phyloP scores from a whole-genome alignment of 2,888 invertebrate genomes.

The Limnephilus auricula region DNA sequence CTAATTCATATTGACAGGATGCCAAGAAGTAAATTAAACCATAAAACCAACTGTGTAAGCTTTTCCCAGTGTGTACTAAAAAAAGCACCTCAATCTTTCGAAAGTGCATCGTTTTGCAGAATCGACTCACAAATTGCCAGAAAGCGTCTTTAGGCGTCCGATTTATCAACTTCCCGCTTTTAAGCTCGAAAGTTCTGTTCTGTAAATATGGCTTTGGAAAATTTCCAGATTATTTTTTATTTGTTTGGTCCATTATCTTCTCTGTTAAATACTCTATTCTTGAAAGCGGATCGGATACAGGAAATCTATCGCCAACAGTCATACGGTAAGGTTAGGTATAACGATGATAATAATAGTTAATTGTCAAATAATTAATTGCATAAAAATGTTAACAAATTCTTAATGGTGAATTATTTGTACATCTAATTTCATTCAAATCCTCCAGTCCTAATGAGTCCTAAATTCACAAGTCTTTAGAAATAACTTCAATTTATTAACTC shows the following conservation, averaged over 20 bases:
- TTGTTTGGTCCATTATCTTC: neutral
- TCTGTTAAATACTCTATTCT: neutral
- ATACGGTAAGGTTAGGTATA: no score
- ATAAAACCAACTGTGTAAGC: neutral
- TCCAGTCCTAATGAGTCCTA: no score
- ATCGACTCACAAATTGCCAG: neutral
- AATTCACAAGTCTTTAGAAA: no score
- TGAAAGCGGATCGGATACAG: neutral
- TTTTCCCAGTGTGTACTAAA: neutral
- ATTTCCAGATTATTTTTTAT: constrained; percentile 7
- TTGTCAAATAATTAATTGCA: no score
- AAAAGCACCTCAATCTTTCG: neutral
- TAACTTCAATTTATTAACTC: no score
- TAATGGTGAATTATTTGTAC: no score
- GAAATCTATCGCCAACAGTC: neutral
- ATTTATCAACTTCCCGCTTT: constrained; percentile 7
- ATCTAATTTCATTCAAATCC: no score
- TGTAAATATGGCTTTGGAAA: constrained; percentile 26
- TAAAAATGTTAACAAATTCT: no score
- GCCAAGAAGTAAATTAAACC: no score
- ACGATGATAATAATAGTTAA: no score
- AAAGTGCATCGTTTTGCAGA: neutral
- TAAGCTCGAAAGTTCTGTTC: neutral
- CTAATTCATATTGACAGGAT: no score
- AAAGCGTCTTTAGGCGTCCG: neutral